Percentiles rank a stretch among this genome's conserved stretches.
Evolutionary conservation across 2,888 invertebrate genomes (phyloP).

Genomic region (Dusona sp.): DNA sequence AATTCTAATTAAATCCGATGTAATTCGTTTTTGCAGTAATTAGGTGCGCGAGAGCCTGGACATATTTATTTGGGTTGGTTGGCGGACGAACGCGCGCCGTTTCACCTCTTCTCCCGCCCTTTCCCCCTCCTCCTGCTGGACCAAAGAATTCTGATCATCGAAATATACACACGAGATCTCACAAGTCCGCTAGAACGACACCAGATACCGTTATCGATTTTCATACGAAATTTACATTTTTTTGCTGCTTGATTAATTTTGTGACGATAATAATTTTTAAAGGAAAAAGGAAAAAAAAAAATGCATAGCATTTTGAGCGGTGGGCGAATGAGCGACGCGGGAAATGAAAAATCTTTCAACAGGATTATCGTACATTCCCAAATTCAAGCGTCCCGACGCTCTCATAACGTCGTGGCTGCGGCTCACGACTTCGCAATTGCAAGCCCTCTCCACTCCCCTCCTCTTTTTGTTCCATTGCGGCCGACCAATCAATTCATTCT

Average conservation of each 20-base stretch:
- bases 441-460: constrained; percentile 17
- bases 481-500: constrained; percentile 67
- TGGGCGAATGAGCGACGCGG: background rate
- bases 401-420: constrained; percentile 41
- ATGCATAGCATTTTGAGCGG: background rate
- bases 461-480: constrained; percentile 28
- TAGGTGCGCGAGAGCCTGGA: background rate
- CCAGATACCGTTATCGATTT: constrained; percentile 54
- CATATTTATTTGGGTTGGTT: constrained; percentile 22
- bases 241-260: background rate
- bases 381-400: constrained; percentile 55
- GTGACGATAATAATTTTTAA: background rate
- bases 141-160: constrained; percentile 6
- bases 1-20: background rate
- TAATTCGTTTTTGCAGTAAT: background rate
- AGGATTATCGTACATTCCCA: constrained; percentile 8
- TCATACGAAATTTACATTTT: constrained; percentile 15
- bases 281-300: background rate
- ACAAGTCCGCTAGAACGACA: constrained; percentile 15
- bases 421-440: constrained; percentile 52
- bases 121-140: background rate
- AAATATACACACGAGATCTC: constrained; percentile 10
- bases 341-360: background rate
- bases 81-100: constrained; percentile 37
- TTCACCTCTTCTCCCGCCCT: background rate